These are phyloP conservation scores for Sarcophilus harrisii DNA, from an alignment of 2,797 vertebrate species.

Conservation along the genomic window DNA sequence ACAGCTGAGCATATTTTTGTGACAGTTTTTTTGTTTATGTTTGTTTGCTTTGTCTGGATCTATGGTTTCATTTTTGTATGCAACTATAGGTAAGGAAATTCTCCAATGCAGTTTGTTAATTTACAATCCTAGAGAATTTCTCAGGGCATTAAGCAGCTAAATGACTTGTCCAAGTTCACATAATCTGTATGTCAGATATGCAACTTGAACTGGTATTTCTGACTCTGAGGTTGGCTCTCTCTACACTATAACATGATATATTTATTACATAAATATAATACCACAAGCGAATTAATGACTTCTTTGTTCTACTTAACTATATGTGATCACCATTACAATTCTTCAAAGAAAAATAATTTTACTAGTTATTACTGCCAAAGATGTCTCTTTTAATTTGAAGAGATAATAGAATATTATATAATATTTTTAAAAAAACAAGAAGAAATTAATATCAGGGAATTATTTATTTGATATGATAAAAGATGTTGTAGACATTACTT, in stretches of 20 bases:
- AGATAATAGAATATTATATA: neutral
- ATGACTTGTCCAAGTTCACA: neutral
- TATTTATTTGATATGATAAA: neutral
- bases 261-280: neutral
- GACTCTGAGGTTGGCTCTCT: neutral
- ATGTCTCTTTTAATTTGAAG: neutral
- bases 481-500: neutral
- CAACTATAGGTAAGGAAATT: neutral
- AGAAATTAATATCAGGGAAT: neutral
- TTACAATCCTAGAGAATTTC: neutral
- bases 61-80: neutral
- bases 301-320: neutral
- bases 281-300: neutral
- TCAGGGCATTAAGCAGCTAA: neutral
- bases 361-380: neutral
- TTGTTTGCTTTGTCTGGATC: neutral
- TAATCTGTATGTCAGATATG: neutral
- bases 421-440: neutral
- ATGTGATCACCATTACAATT: neutral
- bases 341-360: constrained; percentile 16
- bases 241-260: neutral
- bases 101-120: neutral
- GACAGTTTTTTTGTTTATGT: neutral
- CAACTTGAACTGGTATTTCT: neutral
- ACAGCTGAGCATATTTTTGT: neutral